phyloP scores from a whole-genome alignment of 2,888 invertebrate species.

The Carcina quercana region DNA sequence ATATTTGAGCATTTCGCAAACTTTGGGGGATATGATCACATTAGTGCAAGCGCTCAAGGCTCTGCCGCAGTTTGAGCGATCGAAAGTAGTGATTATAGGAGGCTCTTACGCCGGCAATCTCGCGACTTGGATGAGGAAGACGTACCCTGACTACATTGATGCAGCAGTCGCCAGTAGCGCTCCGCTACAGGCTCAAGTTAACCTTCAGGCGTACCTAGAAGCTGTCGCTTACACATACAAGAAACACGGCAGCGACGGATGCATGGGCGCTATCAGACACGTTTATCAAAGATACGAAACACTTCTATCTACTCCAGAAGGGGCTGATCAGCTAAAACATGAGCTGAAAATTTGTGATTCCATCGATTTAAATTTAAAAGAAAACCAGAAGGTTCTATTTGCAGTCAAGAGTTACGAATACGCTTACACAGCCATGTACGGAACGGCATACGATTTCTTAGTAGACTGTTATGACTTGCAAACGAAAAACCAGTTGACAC shows the following conservation, averaged over 20 bases:
- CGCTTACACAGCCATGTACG: not conserved
- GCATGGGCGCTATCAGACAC: not conserved
- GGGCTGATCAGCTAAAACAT: conserved; percentile 5
- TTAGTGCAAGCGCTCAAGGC: conserved; percentile 12
- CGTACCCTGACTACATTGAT: conserved; percentile 57
- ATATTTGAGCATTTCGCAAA: conserved; percentile 5
- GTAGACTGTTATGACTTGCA: not conserved
- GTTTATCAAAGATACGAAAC: not conserved
- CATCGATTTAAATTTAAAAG: conserved; percentile 2
- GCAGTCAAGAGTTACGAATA: not conserved
- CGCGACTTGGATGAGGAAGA: conserved; percentile 56
- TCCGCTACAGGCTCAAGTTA: conserved; percentile 25
- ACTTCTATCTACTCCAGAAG: not conserved
- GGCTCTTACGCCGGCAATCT: conserved; percentile 60
- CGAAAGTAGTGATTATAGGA: conserved; percentile 18
- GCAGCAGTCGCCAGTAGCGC: conserved; percentile 62
- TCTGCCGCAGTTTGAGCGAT: conserved; percentile 2
- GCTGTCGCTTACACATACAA: not conserved
- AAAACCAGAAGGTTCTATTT: no score
- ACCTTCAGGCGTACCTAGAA: conserved; percentile 9
- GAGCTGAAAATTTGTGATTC: conserved; percentile 5
- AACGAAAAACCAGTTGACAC: not conserved
- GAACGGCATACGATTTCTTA: not conserved
- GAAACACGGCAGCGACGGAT: not conserved
- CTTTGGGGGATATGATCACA: conserved; percentile 3